phyloP scores from a whole-genome alignment of 2,113 vertebrate genomes.

The Paradoxurus hermaphroditus region DNA sequence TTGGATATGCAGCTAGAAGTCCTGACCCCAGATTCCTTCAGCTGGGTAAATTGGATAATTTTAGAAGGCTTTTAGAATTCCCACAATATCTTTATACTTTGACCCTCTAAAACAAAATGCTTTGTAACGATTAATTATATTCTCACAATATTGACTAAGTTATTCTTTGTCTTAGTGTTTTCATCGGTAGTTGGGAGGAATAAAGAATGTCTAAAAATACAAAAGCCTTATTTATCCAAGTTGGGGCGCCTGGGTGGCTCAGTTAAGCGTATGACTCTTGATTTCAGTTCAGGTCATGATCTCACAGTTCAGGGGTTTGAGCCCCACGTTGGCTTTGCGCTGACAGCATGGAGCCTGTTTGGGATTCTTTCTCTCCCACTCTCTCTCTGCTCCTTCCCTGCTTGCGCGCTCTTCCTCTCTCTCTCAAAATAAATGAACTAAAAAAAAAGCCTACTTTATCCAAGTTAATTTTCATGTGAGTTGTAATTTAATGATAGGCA shows the following conservation, averaged over 20 bases:
- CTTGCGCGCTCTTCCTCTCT: too few relatives aligned
- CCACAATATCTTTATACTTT: conserved; percentile 40
- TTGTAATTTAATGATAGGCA: neutral
- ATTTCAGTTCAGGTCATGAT: too few relatives aligned
- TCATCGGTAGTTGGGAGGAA: neutral
- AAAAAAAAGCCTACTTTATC: neutral
- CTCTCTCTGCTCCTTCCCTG: too few relatives aligned
- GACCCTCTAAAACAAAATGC: neutral
- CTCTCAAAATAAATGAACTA: too few relatives aligned
- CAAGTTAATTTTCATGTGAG: neutral
- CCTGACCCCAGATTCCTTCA: neutral
- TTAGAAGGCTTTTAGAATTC: conserved; percentile 51
- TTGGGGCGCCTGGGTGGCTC: neutral
- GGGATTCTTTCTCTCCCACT: too few relatives aligned
- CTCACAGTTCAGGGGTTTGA: too few relatives aligned
- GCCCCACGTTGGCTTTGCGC: too few relatives aligned
- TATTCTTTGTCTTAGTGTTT: neutral
- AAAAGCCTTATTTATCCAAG: neutral
- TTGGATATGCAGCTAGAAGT: neutral
- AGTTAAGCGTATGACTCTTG: too few relatives aligned
- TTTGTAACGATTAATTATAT: conserved; percentile 30
- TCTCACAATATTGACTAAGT: neutral
- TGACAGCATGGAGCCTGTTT: too few relatives aligned
- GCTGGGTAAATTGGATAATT: neutral
- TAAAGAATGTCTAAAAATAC: neutral